Evolutionary conservation across 2,113 vertebrate genomes (phyloP).

Genomic region (Pseudonaja textilis): DNA sequence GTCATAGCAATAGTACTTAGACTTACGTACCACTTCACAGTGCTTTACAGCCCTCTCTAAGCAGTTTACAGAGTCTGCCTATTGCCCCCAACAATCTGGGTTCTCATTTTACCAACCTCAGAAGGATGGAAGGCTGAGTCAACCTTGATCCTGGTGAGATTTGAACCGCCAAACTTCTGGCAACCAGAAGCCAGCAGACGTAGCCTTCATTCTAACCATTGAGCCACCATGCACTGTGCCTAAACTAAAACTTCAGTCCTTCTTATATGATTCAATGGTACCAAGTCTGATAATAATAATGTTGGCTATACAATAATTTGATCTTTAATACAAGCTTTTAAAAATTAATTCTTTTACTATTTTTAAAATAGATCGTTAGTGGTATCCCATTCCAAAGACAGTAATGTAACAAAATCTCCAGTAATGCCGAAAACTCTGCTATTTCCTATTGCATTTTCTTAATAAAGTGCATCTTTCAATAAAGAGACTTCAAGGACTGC

Average conservation of each 20-base stretch:
- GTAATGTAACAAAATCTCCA: neutral
- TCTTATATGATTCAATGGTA: neutral
- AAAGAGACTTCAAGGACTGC: neutral
- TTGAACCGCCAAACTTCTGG: too few species aligned
- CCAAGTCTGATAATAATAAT: neutral
- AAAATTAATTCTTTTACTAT: neutral
- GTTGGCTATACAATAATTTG: neutral
- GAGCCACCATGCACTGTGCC: too few species aligned
- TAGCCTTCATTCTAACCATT: too few species aligned
- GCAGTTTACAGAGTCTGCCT: too few species aligned
- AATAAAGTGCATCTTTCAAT: neutral
- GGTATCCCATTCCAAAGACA: neutral
- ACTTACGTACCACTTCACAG: too few species aligned
- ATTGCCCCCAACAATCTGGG: too few species aligned
- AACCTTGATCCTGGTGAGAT: too few species aligned
- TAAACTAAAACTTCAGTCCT: neutral
- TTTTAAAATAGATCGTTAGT: neutral
- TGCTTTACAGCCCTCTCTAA: too few species aligned
- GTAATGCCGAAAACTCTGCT: neutral
- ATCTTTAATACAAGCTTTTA: neutral
- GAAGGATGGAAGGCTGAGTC: too few species aligned
- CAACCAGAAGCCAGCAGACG: too few species aligned
- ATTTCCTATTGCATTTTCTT: neutral
- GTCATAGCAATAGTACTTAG: neutral
- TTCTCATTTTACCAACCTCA: too few species aligned